These are phyloP conservation scores for Epistrophella euchroma DNA, from an alignment of 2,888 invertebrate species.

Conservation along the genomic window DNA sequence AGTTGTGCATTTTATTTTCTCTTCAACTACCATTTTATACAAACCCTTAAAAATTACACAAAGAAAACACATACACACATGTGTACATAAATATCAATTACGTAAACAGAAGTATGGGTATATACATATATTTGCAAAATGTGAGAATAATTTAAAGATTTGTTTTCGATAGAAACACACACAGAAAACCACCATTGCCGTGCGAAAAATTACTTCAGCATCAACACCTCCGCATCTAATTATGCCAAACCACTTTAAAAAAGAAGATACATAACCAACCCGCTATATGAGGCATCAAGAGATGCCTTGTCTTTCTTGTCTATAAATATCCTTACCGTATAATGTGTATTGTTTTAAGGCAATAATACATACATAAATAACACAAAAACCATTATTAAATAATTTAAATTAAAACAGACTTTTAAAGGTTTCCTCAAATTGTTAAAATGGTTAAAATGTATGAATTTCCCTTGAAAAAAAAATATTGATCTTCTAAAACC, in stretches of 20 bases:
- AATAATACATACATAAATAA: neutral
- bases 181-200: neutral
- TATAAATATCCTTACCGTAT: neutral
- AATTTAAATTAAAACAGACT: neutral
- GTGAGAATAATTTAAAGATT: neutral
- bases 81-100: too few relatives aligned
- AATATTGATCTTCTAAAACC: neutral
- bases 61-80: too few relatives aligned
- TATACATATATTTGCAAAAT: too few relatives aligned
- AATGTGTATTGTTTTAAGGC: neutral
- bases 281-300: neutral
- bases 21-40: too few relatives aligned
- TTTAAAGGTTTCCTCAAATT: neutral
- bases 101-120: too few relatives aligned
- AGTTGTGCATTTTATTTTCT: too few relatives aligned
- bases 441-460: neutral
- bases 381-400: neutral
- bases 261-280: neutral
- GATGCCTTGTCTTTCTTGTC: neutral
- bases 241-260: neutral
- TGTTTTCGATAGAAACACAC: neutral
- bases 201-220: constrained; percentile 21
- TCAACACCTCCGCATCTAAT: constrained; percentile 16
- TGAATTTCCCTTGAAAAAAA: neutral
- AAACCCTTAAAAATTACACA: too few relatives aligned